Evolutionary conservation across 2,797 vertebrate genomes (phyloP), one percentile per base, ranked within the genome.

Genomic region (Protonibea diacanthus): DNA sequence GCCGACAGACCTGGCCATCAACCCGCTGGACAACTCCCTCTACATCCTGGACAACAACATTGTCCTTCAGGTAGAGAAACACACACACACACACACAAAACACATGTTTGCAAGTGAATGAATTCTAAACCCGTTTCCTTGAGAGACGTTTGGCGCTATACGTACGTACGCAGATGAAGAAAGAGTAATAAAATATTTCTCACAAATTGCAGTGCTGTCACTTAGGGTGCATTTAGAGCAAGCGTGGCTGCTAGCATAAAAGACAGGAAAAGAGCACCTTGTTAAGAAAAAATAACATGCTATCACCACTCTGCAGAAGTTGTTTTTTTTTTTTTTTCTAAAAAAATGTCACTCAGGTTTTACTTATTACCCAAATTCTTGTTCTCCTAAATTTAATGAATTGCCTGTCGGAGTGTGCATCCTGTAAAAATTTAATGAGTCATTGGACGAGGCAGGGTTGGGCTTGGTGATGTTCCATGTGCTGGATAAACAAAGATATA

Each of bases 21-120:
- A 98, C 91, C 98, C 98, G 0, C 92, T 99, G 86, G 98, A 99
- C 92, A 97, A 99, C 87, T 99, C 98, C 0, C 94, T 99, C 52
- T 99, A 98, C 53, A 96, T 99, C 74, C 95, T 99, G 86, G 98
- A 99, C 95, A 99, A 99, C 95, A 99, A 99, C 93, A 99, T 99
- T 1, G 98, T 99, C 61, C 82, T 95, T 2, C 94, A 95, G 94
- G 94, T 94, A 84, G 3, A 76, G 33, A 74, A 44, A 62, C n/a
- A 13, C 11, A 6, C 45, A 49, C 55, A 33, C 20, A 15, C 5
- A 25, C 1, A 33, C 20, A 15, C 4, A 20, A 29, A 17, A 25
- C 18, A 44, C 13, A 48, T 14, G 27, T 51, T 42, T 71, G n/a
- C 2, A 48, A 66, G 12, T 4, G 18, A 68, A 23, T 69, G 11